Percentiles rank a stretch among this genome's conserved stretches.
These are phyloP conservation scores for Peromyscus melanophrys DNA, from an alignment of 2,797 vertebrate genomes.

Conservation along the genomic window DNA sequence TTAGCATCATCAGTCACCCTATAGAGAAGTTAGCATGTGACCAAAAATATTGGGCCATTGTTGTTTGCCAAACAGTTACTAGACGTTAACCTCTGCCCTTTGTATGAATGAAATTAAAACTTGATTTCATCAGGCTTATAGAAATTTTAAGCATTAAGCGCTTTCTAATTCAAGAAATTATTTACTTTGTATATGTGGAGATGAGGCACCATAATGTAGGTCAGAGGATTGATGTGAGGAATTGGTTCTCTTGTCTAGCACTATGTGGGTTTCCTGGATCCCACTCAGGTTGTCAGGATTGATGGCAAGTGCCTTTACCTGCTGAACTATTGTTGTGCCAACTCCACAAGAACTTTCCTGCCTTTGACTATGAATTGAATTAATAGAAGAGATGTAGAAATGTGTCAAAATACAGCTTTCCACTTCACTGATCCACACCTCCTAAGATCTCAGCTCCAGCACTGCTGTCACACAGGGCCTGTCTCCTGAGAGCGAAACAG, in stretches of 20 bases:
- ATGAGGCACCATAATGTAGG: not conserved
- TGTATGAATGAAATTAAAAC: not conserved
- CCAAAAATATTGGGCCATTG: not conserved
- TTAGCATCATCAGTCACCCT: not conserved
- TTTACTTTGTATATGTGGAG: not conserved
- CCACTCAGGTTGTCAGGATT: not conserved
- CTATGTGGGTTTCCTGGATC: not conserved
- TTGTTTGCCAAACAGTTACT: constrained; percentile 4
- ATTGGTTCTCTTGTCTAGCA: not conserved
- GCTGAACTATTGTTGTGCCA: not conserved
- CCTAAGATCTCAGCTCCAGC: not conserved
- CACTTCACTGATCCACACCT: not conserved
- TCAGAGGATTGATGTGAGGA: not conserved
- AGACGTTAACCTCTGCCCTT: not conserved
- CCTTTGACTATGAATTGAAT: not conserved
- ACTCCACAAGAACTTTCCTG: not conserved
- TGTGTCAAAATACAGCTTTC: constrained; percentile 31
- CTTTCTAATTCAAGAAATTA: not conserved
- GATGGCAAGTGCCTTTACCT: not conserved
- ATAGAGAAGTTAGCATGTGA: not conserved
- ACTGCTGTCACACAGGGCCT: constrained; percentile 30
- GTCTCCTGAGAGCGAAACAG: not conserved
- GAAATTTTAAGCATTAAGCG: not conserved
- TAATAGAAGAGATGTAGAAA: constrained; percentile 17
- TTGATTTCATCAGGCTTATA: not conserved